Evolutionary conservation across 2,888 invertebrate species (phyloP), one percentile per base, ranked within the genome.

Genomic region (Allacma fusca): DNA sequence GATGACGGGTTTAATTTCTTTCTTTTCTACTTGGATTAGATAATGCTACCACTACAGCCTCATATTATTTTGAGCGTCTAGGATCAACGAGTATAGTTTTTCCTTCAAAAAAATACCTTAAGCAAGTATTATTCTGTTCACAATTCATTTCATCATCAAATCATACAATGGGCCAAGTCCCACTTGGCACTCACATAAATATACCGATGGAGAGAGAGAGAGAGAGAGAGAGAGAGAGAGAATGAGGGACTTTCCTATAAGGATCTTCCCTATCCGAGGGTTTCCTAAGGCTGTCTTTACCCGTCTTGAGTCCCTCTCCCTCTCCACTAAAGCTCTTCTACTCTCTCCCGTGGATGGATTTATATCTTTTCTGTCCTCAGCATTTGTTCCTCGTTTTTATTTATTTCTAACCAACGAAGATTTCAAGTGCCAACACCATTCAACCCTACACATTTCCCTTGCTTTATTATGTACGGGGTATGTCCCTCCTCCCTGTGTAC

Each of bases 341-440:
- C n/a, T n/a, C n/a, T 62, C 62, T 74, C 64, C 74, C 29, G 24
- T 50, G 73, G 79, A 79, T 74, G 73, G 79, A 79, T 79, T 79
- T 79, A 79, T 79, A 44, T 74, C 73, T 76, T 79, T 76, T 74
- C 76, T 79, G 79, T 79, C 76, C 68, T 40, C 69, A 50, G 57
- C 79, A 76, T 79, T 79, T 79, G 79, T 76, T 79, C 76, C 76
- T 72, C 68, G 62, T 57, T 76, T 79, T 79, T 76, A 76, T 79
- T 79, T 76, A 76, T 79, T 79, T 78, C 75, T 34, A 65, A 64
- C 64, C 59, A 21, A 72, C 29, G 59, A 74, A 65, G 74, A 74
- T 64, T 74, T 74, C 74, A 65, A 74, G 65, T 74, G 65, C 74
- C 65, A 74, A 74, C 65, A 44, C 57, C 71, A 71, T 71, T 24